These are phyloP conservation scores for Campopleginae sp. DNA, from an alignment of 2,888 invertebrate genomes.

Conservation along the genomic window DNA sequence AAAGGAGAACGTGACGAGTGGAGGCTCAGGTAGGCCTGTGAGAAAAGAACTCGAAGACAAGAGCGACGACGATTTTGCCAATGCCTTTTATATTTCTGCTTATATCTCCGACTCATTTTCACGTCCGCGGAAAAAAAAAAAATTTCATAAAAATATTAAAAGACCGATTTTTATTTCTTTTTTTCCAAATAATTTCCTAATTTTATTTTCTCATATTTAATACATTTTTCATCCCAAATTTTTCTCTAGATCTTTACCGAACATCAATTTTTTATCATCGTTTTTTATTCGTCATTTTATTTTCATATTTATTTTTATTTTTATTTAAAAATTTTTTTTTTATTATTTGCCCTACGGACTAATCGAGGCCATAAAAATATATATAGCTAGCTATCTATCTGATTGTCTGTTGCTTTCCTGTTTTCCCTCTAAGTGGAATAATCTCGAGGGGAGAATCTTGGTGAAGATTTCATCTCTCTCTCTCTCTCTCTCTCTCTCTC, in stretches of 20 bases:
- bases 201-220: too few relatives aligned
- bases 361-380: too few relatives aligned
- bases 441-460: constrained; percentile 50
- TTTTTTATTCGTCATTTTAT: too few relatives aligned
- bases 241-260: too few relatives aligned
- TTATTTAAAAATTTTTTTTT: background rate
- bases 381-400: background rate
- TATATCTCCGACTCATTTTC: constrained; percentile 24
- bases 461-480: constrained; percentile 13
- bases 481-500: constrained; percentile 15
- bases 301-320: too few relatives aligned
- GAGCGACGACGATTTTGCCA: constrained; percentile 58
- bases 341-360: too few relatives aligned
- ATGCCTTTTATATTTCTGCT: constrained; percentile 51
- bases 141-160: too few relatives aligned
- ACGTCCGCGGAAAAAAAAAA: background rate
- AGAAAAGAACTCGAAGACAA: constrained; percentile 22
- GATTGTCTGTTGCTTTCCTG: constrained; percentile 1
- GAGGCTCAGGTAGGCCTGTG: background rate
- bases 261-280: constrained; percentile 12
- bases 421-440: constrained; percentile 43
- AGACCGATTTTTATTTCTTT: too few relatives aligned
- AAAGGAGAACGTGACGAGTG: constrained; percentile 61
- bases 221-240: too few relatives aligned
- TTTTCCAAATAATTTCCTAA: too few relatives aligned